These are phyloP conservation scores for Arion vulgaris DNA, from an alignment of 1,140 invertebrate genomes.

Conservation along the genomic window DNA sequence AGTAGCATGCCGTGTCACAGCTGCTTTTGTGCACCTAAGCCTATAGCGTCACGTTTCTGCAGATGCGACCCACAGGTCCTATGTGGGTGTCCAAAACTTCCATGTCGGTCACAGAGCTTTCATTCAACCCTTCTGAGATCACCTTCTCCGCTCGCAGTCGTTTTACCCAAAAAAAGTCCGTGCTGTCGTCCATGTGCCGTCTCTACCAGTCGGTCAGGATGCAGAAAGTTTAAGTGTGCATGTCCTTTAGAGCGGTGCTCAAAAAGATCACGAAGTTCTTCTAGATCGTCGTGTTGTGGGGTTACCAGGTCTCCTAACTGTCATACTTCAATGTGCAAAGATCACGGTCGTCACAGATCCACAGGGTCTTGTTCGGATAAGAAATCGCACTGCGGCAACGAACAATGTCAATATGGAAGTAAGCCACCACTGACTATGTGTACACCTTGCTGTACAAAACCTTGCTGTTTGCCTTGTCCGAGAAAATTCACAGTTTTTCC, in stretches of 20 bases:
- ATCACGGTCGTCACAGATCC: too few species aligned
- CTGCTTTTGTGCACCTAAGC: not conserved
- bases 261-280: not conserved
- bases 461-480: not conserved
- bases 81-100: not conserved
- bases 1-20: constrained; percentile 1
- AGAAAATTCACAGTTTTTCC: not conserved
- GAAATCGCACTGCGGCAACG: not conserved
- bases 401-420: not conserved
- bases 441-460: not conserved
- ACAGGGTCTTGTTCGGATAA: not conserved
- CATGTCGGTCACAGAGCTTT: not conserved
- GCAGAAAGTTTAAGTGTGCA: not conserved
- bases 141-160: not conserved
- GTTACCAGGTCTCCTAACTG: not conserved
- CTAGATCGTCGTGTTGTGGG: not conserved
- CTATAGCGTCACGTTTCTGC: not conserved
- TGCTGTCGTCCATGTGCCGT: constrained; percentile 1
- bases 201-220: not conserved
- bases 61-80: not conserved
- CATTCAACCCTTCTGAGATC: constrained; percentile 6
- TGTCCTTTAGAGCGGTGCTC: not conserved
- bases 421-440: not conserved
- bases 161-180: not conserved
- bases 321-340: too few species aligned